Conservation (phyloP, 2,888 invertebrate species). For the Atrina japonica region DNA sequence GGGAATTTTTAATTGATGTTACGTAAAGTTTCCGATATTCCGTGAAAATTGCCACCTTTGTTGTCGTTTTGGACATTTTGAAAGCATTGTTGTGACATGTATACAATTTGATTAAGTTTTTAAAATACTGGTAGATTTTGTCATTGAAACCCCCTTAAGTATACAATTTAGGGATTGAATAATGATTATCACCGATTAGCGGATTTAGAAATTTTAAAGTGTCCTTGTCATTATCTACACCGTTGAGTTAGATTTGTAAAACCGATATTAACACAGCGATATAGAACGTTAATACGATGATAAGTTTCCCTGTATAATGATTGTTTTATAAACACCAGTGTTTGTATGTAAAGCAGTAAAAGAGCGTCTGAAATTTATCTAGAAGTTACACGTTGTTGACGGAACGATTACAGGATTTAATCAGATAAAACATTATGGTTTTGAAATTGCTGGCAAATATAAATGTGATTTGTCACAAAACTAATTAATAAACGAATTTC, state of each 20-base stretch:
- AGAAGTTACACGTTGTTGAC: no score
- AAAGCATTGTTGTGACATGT: constrained; percentile 32
- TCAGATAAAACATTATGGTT: no score
- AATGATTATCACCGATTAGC: constrained; percentile 46
- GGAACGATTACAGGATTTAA: no score
- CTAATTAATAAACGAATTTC: no score
- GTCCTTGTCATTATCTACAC: constrained; percentile 2
- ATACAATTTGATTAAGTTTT: constrained; percentile 35
- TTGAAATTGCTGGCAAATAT: no score
- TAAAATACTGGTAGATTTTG: constrained; percentile 17
- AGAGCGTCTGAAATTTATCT: no score
- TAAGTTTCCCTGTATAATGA: constrained; percentile 2
- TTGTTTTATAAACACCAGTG: no score
- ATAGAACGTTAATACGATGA: constrained; percentile 14
- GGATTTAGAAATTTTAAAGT: constrained; percentile 29
- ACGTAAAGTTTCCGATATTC: constrained; percentile 28
- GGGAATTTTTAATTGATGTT: constrained; percentile 27
- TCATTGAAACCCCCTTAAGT: constrained; percentile 31
- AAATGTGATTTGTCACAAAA: no score
- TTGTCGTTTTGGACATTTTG: constrained; percentile 27
- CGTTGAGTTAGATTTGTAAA: constrained; percentile 20
- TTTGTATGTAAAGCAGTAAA: no score
- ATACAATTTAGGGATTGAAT: constrained; percentile 34
- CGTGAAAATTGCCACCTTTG: constrained; percentile 38
- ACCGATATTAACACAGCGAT: constrained; percentile 18